Percentiles rank a stretch among this genome's conserved stretches.
Conservation (phyloP, 2,888 invertebrate genomes). For the Pheosia tremula region DNA sequence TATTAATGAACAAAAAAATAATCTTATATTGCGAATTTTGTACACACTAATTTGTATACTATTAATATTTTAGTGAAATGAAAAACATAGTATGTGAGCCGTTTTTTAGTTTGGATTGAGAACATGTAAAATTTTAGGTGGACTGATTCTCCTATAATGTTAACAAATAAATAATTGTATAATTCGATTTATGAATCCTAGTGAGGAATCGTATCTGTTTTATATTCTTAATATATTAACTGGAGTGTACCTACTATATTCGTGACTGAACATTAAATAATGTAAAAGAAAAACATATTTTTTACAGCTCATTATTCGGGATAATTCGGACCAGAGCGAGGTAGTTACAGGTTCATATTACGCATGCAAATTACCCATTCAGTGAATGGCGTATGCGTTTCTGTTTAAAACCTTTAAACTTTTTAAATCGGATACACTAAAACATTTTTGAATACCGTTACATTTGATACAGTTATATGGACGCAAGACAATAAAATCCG, state of each 20-base stretch:
- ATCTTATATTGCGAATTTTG: too few species aligned
- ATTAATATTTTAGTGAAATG: background rate
- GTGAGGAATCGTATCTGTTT: background rate
- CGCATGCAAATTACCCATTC: constrained; percentile 69
- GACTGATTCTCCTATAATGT: too few species aligned
- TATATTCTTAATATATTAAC: constrained; percentile 1
- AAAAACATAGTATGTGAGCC: too few species aligned
- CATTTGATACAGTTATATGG: constrained; percentile 1
- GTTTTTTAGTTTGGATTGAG: too few species aligned
- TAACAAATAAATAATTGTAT: too few species aligned
- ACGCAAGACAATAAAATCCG: background rate
- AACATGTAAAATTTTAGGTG: too few species aligned
- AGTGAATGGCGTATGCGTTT: constrained; percentile 46
- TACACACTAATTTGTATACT: background rate
- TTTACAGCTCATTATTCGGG: constrained; percentile 60
- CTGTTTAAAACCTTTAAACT: constrained; percentile 55
- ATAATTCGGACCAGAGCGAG: constrained; percentile 59
- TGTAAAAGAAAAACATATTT: constrained; percentile 43
- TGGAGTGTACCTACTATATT: constrained; percentile 14
- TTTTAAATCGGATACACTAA: constrained; percentile 50
- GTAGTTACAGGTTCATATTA: constrained; percentile 63
- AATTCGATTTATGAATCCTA: too few species aligned
- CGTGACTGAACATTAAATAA: constrained; percentile 46
- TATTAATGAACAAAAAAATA: too few species aligned
- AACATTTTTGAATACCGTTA: constrained; percentile 32